Evolutionary conservation across 2,113 vertebrate species (phyloP).

Genomic region (Oxygymnocypris stewartii): DNA sequence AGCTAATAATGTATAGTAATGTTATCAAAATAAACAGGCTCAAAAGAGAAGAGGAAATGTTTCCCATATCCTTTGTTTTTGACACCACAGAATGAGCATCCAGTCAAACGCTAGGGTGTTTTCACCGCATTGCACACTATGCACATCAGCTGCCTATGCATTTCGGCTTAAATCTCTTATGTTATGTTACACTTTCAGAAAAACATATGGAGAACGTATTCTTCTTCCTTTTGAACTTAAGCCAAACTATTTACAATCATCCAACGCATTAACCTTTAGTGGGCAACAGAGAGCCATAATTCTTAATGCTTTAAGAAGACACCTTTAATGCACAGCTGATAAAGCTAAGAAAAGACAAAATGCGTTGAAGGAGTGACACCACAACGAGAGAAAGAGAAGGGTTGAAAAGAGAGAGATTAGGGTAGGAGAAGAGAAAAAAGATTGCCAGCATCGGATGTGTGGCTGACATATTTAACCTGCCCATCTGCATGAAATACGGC

Average conservation of each 20-base stretch:
- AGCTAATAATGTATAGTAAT: neutral
- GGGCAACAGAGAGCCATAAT: conserved; percentile 57
- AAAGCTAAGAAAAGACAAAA: conserved; percentile 37
- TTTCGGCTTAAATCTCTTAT: neutral
- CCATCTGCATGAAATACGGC: conserved; percentile 60
- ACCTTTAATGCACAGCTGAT: conserved; percentile 60
- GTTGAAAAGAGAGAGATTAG: conserved; percentile 34
- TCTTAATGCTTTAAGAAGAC: conserved; percentile 59
- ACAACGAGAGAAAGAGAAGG: neutral
- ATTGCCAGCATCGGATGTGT: conserved; percentile 1
- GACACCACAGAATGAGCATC: neutral
- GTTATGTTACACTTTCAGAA: neutral
- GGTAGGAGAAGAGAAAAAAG: conserved; percentile 9
- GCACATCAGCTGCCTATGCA: neutral
- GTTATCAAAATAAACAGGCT: neutral
- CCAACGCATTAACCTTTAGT: conserved; percentile 72
- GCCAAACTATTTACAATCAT: conserved; percentile 73
- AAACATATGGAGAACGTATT: conserved; percentile 28
- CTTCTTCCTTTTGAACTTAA: conserved; percentile 63
- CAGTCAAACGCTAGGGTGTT: neutral
- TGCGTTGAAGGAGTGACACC: neutral
- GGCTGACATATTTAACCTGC: conserved; percentile 56
- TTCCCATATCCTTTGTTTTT: neutral
- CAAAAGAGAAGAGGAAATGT: neutral
- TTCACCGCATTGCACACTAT: neutral